Base-by-base conservation (phyloP, 2,113 vertebrate species). In the Ophiodon elongatus region DNA sequence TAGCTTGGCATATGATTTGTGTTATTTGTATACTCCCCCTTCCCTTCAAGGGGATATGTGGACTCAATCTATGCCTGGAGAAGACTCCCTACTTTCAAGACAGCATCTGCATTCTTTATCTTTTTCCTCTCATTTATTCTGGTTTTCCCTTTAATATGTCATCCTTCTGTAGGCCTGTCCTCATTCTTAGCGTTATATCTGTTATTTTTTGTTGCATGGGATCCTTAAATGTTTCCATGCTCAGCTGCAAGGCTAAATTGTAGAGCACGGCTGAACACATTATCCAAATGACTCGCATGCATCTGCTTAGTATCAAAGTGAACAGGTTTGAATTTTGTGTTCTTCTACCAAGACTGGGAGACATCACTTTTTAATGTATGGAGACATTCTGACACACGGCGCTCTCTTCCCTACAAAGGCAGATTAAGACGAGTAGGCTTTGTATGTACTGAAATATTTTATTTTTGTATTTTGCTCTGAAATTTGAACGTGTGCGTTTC, bases 401-500 rank as follows among this genome's bases (percentile, higher is more conserved):
- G 2, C 65, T 43, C 35, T 39, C 7, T 47, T 39, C 8, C n/a
- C 37, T 43, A 9, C 35, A 41, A 25, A 41, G 8, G 35, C 54
- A 54, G 33, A 62, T 60, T 7, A 35, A 60, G 43, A 43, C 23
- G 21, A 19, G n/a, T 0, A 17, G 10, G n/a, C 15, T 0, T 52
- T 27, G 11, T 9, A 56, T 31, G 11, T 65, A 21, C 15, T 35
- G 19, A 37, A 50, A 39, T 59, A 33, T 69, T 8, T 19, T 2
- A 13, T 15, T 43, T 31, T 64, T 64, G 25, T 37, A 5, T 68
- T 67, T 23, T 73, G n/a, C 19, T 70, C 39, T 67, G 2, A 70
- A 4, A 23, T 29, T 3, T 72, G 13, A 63, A 29, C 66, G 15
- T 85, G 11, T 89, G 52, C 78, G 29, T 86, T 29, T 31, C 76